phyloP scores from a whole-genome alignment of 2,113 vertebrate species.

The Monarcha castaneiventris region DNA sequence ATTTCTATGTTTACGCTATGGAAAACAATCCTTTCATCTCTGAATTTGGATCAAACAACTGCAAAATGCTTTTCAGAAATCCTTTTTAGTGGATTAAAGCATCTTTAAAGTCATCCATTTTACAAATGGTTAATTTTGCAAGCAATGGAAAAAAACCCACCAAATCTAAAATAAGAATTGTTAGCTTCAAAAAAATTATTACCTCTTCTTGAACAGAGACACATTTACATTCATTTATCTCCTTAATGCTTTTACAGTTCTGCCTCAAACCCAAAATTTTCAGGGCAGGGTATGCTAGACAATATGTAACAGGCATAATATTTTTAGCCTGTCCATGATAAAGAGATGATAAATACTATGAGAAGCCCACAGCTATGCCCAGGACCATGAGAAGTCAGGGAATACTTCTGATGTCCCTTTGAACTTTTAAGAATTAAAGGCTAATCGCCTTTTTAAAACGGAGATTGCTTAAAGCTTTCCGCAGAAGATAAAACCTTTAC shows the following conservation, averaged over 20 bases:
- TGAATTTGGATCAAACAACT: not conserved
- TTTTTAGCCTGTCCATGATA: not conserved
- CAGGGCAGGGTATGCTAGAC: not conserved
- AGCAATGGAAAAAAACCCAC: not conserved
- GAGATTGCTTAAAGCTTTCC: constrained; percentile 9
- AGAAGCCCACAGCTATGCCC: not conserved
- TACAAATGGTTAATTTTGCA: not conserved
- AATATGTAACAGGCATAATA: not conserved
- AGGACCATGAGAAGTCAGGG: not conserved
- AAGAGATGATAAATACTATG: not conserved
- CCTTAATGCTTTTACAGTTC: not conserved
- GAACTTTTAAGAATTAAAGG: constrained; percentile 38
- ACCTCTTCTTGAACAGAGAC: not conserved
- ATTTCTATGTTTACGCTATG: not conserved
- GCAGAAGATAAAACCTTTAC: not conserved
- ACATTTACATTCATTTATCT: not conserved
- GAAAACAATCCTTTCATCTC: not conserved
- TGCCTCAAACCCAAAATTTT: not conserved
- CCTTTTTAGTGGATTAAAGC: not conserved
- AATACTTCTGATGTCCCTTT: not conserved
- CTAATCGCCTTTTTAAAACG: constrained; percentile 18
- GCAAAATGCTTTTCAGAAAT: not conserved
- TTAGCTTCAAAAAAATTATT: not conserved
- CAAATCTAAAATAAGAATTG: not conserved
- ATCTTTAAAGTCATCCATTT: not conserved